Evolutionary conservation across 1,140 invertebrate genomes (phyloP).

Genomic region (Limonius californicus): DNA sequence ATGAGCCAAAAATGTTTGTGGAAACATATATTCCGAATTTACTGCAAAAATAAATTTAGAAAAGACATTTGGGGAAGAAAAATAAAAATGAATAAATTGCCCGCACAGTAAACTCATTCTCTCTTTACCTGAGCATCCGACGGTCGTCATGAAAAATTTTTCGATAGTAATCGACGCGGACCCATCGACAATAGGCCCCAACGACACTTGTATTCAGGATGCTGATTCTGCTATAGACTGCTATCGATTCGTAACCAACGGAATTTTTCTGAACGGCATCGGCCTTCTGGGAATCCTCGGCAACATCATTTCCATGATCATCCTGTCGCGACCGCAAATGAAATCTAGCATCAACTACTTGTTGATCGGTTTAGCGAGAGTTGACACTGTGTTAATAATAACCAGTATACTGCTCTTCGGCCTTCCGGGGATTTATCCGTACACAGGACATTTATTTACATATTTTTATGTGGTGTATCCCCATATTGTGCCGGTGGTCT

Average conservation of each 20-base stretch:
- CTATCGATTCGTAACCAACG: conserved; percentile 69
- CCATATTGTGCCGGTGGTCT: conserved; percentile 75
- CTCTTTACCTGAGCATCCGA: background rate
- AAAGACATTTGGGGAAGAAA: background rate
- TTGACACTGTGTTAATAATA: conserved; percentile 84
- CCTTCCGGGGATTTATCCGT: conserved; percentile 76
- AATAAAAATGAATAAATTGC: background rate
- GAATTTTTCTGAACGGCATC: conserved; percentile 76
- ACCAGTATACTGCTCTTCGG: conserved; percentile 85
- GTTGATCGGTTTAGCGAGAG: conserved; percentile 83
- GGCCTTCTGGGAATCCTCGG: conserved; percentile 83
- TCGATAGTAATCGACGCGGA: background rate
- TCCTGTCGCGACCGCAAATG: conserved; percentile 89
- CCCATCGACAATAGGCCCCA: background rate
- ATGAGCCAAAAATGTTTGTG: background rate
- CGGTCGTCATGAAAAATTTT: background rate
- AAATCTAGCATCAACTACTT: conserved; percentile 91
- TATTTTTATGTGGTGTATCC: conserved; percentile 81
- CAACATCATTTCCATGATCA: conserved; percentile 86
- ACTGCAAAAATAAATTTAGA: background rate
- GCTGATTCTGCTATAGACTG: background rate
- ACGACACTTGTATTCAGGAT: background rate
- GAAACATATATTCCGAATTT: background rate
- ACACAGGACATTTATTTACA: conserved; percentile 67
- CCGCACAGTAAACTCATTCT: background rate